Evolutionary conservation across 2,113 vertebrate genomes (phyloP).

Genomic region (Aspiorhynchus laticeps): DNA sequence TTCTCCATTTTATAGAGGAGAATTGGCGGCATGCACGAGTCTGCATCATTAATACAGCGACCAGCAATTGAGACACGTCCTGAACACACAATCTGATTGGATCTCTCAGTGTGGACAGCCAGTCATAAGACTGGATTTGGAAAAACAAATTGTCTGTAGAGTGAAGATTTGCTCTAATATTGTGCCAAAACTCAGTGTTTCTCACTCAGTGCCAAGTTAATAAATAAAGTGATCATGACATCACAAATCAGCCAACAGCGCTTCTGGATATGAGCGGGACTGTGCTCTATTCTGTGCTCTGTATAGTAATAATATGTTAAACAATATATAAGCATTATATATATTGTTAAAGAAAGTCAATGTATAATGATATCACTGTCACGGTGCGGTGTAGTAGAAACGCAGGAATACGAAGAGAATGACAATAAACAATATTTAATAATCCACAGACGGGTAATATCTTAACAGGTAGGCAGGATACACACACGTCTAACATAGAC

Average conservation of each 20-base stretch:
- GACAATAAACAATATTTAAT: no score
- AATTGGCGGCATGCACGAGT: neutral
- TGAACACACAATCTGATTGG: constrained; percentile 2
- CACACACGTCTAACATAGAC: no score
- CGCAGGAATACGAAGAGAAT: no score
- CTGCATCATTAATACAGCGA: neutral
- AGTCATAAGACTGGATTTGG: neutral
- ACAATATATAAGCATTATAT: neutral
- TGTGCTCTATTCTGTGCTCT: neutral
- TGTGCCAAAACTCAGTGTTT: neutral
- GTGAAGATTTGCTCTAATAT: neutral
- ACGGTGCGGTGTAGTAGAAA: no score
- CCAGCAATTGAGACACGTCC: no score
- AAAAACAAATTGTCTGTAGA: neutral
- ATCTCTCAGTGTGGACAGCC: constrained; percentile 7
- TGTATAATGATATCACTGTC: no score
- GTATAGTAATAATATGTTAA: no score
- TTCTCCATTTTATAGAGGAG: neutral
- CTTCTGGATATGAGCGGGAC: neutral
- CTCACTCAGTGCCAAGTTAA: neutral
- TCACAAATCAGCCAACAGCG: neutral
- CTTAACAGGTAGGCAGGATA: no score
- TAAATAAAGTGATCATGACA: neutral
- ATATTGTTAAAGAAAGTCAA: neutral
- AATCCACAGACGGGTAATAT: no score